Conservation (phyloP, 2,797 vertebrate species). For the Sylvia borin region DNA sequence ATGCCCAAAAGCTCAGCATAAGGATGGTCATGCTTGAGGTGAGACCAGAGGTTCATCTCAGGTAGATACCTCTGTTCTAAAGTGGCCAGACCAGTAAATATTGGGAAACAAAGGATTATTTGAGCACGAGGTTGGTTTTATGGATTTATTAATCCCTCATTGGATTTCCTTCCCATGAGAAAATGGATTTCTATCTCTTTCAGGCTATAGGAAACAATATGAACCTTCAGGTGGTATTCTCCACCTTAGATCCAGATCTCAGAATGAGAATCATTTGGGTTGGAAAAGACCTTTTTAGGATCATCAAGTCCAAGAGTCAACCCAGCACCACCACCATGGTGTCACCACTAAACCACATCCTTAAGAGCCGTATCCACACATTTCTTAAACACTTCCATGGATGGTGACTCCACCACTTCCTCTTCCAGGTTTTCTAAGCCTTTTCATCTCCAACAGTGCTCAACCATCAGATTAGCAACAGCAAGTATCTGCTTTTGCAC, state of each 20-base stretch:
- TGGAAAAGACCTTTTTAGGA: not conserved
- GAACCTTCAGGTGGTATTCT: not conserved
- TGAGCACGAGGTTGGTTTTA: not conserved
- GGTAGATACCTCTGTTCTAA: not conserved
- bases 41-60: not conserved
- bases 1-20: fast-evolving
- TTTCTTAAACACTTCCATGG: not conserved
- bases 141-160: not conserved
- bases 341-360: not conserved
- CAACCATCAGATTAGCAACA: not conserved
- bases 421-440: not conserved
- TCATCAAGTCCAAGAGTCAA: not conserved
- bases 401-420: not conserved
- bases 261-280: not conserved
- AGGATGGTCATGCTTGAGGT: not conserved
- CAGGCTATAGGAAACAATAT: not conserved
- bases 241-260: not conserved
- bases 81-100: not conserved
- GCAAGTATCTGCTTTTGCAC: not conserved
- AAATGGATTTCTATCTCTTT: not conserved
- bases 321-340: not conserved
- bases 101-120: not conserved
- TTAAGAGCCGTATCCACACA: fast-evolving
- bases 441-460: not conserved
- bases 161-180: not conserved